Evolutionary conservation across 2,113 vertebrate species (phyloP), one percentile per base, ranked within the genome.

Genomic region (Rhagologus leucostigma): DNA sequence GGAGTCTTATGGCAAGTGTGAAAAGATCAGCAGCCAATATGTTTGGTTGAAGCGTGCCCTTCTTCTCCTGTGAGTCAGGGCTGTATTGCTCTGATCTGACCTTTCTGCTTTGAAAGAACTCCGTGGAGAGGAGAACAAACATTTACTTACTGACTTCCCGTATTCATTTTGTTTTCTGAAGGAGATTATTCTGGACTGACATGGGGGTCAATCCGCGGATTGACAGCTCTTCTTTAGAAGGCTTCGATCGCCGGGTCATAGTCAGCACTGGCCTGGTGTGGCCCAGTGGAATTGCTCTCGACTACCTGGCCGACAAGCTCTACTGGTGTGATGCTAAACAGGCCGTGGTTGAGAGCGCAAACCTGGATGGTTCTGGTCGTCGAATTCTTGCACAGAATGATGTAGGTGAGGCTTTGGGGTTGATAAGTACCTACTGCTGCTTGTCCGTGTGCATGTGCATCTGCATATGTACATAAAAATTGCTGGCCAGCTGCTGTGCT

Each of bases 161-260:
- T 69, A 33, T 97, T 37, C 93, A 47, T 96, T 98, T 97, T 93
- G 67, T 97, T 96, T 96, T 95, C 97, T 96, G 95, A 98, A 99
- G 99, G 98, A 99, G 97, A 97, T 96, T 99, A 87, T 99, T 99
- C 98, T 99, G 99, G 99, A 99, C 99, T 8, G 98, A 99, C 78
- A 92, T 97, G 57, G 99, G 99, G 30, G 53, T 77, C 71, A 96
- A 69, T 27, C 98, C 99, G 21, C 91, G 74, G 35, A 99, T 99
- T 87, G 99, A 98, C 97, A 98, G 98, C 24, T 97, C 98, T 73
- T 98, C 98, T 41, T 90, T 99, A 75, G 98, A 98, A 33, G 99
- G 99, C 62, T 90, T 69, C 4, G 90, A 94, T 42, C 98, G 98
- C 9, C 76, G 10, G 9, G 84, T 98, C 8, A 68, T 99, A 78